These are phyloP conservation scores for Phocoena sinus DNA, from an alignment of 2,113 vertebrate species.

Conservation along the genomic window DNA sequence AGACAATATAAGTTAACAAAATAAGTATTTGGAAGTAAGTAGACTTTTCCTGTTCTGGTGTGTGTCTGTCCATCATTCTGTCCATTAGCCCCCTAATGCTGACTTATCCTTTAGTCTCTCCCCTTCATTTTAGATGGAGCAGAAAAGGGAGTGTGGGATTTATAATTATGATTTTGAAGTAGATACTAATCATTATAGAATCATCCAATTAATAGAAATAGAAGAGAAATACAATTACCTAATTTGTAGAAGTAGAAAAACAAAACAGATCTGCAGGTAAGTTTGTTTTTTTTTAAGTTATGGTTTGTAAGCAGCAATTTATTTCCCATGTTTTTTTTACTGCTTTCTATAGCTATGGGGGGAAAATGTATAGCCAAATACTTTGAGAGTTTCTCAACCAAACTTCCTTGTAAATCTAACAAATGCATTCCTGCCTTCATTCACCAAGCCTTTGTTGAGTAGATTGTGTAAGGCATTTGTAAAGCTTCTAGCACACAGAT, in stretches of 20 bases:
- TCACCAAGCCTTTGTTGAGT: neutral
- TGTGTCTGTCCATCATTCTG: neutral
- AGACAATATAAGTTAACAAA: neutral
- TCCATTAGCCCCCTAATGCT: neutral
- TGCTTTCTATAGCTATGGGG: neutral
- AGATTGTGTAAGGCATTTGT: neutral
- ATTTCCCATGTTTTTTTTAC: neutral
- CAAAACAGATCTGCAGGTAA: neutral
- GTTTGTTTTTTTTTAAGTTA: neutral
- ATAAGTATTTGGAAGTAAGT: neutral
- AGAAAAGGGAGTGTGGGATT: neutral
- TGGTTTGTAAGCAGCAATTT: neutral
- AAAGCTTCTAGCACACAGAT: neutral
- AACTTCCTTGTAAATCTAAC: neutral
- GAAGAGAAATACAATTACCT: neutral
- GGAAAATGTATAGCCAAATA: neutral
- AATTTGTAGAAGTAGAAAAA: neutral
- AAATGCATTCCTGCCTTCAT: neutral
- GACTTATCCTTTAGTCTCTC: neutral
- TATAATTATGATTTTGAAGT: conserved; percentile 1
- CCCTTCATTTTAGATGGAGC: neutral
- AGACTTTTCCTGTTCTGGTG: neutral
- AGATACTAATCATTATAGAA: neutral
- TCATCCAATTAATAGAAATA: neutral
- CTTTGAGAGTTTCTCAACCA: neutral